Percentiles rank a stretch among this genome's conserved stretches.
phyloP scores from a whole-genome alignment of 2,113 vertebrate species.

The Pelvicachromis taeniatus region DNA sequence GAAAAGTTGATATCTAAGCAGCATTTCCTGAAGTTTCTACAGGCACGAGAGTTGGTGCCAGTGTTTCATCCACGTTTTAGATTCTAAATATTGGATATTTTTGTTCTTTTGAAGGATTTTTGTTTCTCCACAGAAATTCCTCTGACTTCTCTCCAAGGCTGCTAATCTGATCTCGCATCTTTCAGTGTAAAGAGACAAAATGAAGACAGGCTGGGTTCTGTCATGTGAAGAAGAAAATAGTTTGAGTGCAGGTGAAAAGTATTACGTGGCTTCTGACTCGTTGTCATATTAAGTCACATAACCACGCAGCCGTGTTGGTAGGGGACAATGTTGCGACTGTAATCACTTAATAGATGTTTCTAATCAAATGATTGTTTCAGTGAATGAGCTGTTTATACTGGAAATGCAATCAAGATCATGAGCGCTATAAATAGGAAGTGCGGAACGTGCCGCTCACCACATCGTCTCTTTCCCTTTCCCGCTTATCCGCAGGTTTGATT shows the following conservation, averaged over 20 bases:
- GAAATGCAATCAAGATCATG: constrained; percentile 20
- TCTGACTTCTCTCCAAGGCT: not conserved
- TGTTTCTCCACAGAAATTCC: not conserved
- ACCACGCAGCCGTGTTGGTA: not conserved
- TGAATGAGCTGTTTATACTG: not conserved
- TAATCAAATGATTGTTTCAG: constrained; percentile 30
- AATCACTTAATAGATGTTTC: constrained; percentile 5
- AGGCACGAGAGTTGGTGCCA: rapidly evolving
- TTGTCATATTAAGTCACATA: not conserved
- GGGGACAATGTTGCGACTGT: not conserved
- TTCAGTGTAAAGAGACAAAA: not conserved
- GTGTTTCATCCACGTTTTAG: not conserved
- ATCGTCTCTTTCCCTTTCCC: not conserved
- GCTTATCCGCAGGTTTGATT: constrained; percentile 76
- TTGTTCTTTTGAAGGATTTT: not conserved
- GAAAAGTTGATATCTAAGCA: not conserved
- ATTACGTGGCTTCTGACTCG: not conserved
- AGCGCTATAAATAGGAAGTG: constrained; percentile 8
- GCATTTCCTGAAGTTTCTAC: not conserved
- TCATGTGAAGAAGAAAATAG: not conserved
- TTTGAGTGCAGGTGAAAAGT: not conserved
- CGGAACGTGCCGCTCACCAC: not conserved
- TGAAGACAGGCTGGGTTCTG: not conserved
- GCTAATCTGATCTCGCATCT: not conserved
- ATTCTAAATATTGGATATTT: not conserved